phyloP scores from a whole-genome alignment of 2,888 invertebrate genomes.

The Acleris emargana region DNA sequence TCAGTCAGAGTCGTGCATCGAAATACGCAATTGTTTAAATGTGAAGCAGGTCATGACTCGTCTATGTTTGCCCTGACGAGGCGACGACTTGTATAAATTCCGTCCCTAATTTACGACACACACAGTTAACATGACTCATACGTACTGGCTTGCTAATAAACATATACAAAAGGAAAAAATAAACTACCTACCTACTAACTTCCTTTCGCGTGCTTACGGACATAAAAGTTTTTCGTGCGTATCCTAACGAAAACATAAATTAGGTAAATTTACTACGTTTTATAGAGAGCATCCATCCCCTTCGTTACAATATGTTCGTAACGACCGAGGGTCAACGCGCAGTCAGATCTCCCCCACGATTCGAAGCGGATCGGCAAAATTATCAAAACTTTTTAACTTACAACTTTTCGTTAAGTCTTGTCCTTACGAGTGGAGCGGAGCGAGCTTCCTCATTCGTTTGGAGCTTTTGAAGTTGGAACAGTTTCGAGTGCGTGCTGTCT shows the following conservation, averaged over 20 bases:
- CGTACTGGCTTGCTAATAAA: constrained; percentile 71
- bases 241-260: constrained; percentile 81
- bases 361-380: constrained; percentile 71
- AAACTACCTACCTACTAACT: constrained; percentile 71
- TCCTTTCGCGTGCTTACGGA: constrained; percentile 78
- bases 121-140: constrained; percentile 67
- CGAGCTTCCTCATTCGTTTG: constrained; percentile 66
- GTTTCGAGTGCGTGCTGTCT: constrained; percentile 55
- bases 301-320: constrained; percentile 79
- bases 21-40: constrained; percentile 45
- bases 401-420: constrained; percentile 70
- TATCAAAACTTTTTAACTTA: constrained; percentile 82
- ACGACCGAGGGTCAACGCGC: constrained; percentile 76
- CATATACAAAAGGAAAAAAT: constrained; percentile 63
- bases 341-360: constrained; percentile 71
- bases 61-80: constrained; percentile 50
- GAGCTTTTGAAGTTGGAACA: constrained; percentile 55
- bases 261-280: constrained; percentile 76
- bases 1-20: not conserved
- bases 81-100: constrained; percentile 63
- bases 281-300: constrained; percentile 81
- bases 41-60: constrained; percentile 17
- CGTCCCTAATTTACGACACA: constrained; percentile 62
- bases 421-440: constrained; percentile 57
- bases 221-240: constrained; percentile 82